phyloP scores from a whole-genome alignment of 2,113 vertebrate species.

The Polyodon spathula region DNA sequence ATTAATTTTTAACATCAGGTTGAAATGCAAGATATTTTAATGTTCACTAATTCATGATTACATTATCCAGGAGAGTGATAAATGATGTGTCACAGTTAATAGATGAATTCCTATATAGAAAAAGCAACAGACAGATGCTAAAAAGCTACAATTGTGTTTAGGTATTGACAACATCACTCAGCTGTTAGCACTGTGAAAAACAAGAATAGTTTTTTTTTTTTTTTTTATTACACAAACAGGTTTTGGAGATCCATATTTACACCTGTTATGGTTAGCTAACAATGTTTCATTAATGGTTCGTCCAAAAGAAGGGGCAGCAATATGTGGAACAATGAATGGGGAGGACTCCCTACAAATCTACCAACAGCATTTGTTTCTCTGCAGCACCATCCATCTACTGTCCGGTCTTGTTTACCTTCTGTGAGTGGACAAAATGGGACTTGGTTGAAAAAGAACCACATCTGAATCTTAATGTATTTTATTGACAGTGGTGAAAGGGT shows the following conservation, averaged over 20 bases:
- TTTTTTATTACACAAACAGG: background rate
- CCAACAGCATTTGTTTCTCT: no score
- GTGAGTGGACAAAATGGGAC: no score
- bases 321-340: no score
- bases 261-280: background rate
- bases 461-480: no score
- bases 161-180: background rate
- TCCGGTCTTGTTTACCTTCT: no score
- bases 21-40: conserved; percentile 43
- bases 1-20: conserved; percentile 8
- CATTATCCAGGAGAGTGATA: conserved; percentile 18
- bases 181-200: background rate
- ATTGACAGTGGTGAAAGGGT: no score
- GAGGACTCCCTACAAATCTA: no score
- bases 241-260: background rate
- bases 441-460: no score
- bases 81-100: conserved; percentile 24
- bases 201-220: background rate
- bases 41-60: no score
- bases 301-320: no score
- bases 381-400: no score
- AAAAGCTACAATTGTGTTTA: background rate
- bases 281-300: no score
- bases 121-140: conserved; percentile 20
- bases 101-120: conserved; percentile 35